Evolutionary conservation across 2,888 invertebrate species (phyloP), one percentile per base, ranked within the genome.

Genomic region (Andrena haemorrhoa): DNA sequence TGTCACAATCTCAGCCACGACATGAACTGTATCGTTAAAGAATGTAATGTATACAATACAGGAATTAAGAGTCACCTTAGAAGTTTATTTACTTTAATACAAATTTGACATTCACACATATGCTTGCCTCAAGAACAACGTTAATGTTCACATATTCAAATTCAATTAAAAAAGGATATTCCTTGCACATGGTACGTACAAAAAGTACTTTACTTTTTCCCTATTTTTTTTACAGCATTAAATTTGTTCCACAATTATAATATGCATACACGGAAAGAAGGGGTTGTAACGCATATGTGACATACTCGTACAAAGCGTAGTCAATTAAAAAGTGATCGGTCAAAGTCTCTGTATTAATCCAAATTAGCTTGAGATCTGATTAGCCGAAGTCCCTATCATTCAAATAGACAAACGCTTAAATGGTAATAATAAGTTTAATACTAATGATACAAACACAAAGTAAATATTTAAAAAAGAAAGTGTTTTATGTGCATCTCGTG

Each of bases 71-170:
- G 63, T 68, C 90, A 89, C 88, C 90, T 90, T 82, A 86, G 86
- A 89, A 91, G 92, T 93, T 92, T 92, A 92, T 93, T 93, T 92
- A 92, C 88, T 92, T 93, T 92, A 91, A 92, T 93, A 93, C 92
- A 93, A 93, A 93, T 92, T 92, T 92, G 92, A 92, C 92, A 93
- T 92, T 92, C 92, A 92, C 91, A 91, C 92, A 88, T 88, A 90
- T 90, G 88, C 89, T 90, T 88, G 90, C 85, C 79, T 88, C 83
- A 89, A 90, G 89, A 90, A 86, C 86, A 88, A 88, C 84, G 86
- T 85, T 85, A 90, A 88, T 88, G 84, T 86, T 89, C 76, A 85
- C 85, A 85, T 87, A 73, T 83, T 83, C 58, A 79, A 87, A 70
- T 76, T 84, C 83, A 87, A 90, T 83, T 86, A 75, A 85, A 89